phyloP scores from a whole-genome alignment of 2,113 vertebrate species.

The Neoarius graeffei region DNA sequence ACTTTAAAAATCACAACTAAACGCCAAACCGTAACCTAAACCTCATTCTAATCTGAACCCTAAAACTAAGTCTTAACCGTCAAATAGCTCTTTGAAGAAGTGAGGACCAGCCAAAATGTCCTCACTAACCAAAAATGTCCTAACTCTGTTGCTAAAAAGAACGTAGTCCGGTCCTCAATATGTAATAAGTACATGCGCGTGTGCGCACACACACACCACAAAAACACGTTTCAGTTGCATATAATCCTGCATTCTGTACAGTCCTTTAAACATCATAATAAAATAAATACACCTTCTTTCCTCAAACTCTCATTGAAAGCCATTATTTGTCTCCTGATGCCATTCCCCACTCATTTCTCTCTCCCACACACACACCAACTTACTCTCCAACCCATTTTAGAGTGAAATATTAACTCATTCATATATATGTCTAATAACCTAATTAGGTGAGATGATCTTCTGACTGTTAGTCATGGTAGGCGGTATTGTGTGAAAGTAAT shows the following conservation, averaged over 20 bases:
- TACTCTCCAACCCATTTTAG: background rate
- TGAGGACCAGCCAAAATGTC: no score
- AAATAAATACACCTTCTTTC: constrained; percentile 13
- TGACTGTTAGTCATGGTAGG: background rate
- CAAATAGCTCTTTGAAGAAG: no score
- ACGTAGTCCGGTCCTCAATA: no score
- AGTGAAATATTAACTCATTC: constrained; percentile 4
- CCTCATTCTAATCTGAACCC: no score
- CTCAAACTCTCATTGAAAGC: background rate
- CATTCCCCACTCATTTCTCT: no score
- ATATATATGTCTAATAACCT: background rate
- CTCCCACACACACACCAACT: background rate
- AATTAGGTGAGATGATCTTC: constrained; percentile 20
- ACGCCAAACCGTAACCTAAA: no score
- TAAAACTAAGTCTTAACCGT: no score
- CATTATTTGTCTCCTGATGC: background rate
- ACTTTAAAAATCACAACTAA: no score
- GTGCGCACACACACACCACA: constrained; percentile 18
- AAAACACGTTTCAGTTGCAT: constrained; percentile 21
- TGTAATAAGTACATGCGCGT: no score
- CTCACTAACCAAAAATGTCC: no score
- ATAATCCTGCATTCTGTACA: constrained; percentile 33
- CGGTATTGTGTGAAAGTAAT: background rate
- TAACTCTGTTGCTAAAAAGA: no score
- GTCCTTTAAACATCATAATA: constrained; percentile 24